Evolutionary conservation across 2,797 vertebrate genomes (phyloP).

Genomic region (Phyllotis vaccarum): DNA sequence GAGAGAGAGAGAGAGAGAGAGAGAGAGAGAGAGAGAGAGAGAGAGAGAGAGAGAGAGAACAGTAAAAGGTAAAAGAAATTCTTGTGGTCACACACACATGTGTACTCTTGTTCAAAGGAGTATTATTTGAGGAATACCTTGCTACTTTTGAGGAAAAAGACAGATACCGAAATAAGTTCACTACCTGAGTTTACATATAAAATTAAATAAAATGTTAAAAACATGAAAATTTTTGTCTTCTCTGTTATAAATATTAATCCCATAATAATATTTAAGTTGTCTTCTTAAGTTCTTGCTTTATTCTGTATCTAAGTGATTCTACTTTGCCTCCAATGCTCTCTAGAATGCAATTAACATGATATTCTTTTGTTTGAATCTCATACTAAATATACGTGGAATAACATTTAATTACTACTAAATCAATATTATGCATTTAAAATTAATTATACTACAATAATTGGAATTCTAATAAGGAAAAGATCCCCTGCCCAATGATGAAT

Average conservation of each 20-base stretch:
- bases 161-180: not conserved
- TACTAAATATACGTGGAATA: constrained; percentile 75
- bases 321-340: constrained; percentile 70
- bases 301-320: not conserved
- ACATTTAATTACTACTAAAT: constrained; percentile 81
- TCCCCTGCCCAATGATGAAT: constrained; percentile 73
- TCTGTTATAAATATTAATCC: not conserved
- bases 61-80: not conserved
- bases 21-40: too few relatives aligned
- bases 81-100: not conserved
- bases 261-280: not conserved
- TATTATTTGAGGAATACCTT: not conserved
- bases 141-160: not conserved
- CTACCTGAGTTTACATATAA: not conserved
- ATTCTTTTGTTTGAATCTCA: constrained; percentile 75
- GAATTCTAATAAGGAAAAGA: constrained; percentile 69
- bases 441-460: constrained; percentile 81
- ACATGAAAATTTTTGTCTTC: not conserved
- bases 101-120: not conserved
- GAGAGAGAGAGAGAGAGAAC: not conserved
- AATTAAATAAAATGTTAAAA: not conserved
- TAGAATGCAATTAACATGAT: constrained; percentile 61
- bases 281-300: not conserved
- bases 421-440: constrained; percentile 80
- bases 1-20: not conserved